Evolutionary conservation across 2,797 vertebrate genomes (phyloP).

Genomic region (Silurus aristotelis): DNA sequence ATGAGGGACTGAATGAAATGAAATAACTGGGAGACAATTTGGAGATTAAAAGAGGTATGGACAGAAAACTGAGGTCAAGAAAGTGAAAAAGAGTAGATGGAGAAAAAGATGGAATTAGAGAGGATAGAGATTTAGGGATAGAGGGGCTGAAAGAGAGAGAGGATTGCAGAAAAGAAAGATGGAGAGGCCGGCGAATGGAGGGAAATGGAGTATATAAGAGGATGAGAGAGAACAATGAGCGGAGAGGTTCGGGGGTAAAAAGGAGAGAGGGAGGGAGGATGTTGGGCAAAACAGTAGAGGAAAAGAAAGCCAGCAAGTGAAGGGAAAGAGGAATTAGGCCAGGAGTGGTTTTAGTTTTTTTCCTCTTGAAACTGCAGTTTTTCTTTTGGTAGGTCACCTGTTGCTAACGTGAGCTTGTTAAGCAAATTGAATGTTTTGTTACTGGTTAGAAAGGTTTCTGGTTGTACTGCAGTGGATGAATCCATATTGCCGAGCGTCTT

Average conservation of each 20-base stretch:
- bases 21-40: neutral
- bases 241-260: neutral
- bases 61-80: neutral
- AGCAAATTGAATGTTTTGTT: neutral
- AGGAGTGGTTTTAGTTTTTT: neutral
- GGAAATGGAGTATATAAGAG: neutral
- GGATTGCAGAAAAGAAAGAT: neutral
- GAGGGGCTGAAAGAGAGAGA: neutral
- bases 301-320: neutral
- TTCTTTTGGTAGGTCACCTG: too few species aligned
- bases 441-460: neutral
- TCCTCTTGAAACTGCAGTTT: neutral
- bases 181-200: neutral
- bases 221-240: neutral
- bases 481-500: neutral
- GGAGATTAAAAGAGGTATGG: neutral
- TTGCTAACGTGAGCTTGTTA: too few species aligned
- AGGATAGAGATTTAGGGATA: neutral
- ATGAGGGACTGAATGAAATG: neutral
- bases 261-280: neutral
- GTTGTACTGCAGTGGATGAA: neutral
- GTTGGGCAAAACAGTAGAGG: too few species aligned
- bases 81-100: neutral
- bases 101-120: too few species aligned
- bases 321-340: neutral